Conservation (phyloP, 2,888 invertebrate genomes). For the Chrysodeixis includens region DNA sequence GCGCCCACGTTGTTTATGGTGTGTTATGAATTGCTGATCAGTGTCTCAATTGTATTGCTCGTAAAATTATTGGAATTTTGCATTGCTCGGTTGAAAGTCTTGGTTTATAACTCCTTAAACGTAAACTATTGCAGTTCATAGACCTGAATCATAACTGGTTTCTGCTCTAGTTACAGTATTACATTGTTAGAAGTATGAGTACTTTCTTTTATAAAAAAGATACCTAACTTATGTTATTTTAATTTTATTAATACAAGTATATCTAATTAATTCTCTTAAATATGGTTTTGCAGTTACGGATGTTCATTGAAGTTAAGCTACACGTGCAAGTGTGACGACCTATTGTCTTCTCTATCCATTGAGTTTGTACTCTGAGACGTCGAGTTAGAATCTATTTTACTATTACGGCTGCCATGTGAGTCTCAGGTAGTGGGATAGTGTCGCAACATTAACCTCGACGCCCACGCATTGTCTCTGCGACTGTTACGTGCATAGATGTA, state of each 20-base stretch:
- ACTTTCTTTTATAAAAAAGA: conserved; percentile 3
- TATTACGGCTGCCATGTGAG: conserved; percentile 36
- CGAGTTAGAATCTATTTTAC: conserved; percentile 28
- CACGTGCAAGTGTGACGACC: conserved; percentile 60
- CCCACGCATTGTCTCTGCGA: conserved; percentile 61
- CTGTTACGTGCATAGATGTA: conserved; percentile 46
- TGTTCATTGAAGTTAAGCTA: conserved; percentile 48
- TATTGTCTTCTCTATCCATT: conserved; percentile 56
- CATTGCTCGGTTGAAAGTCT: conserved; percentile 20
- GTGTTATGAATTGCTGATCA: conserved; percentile 52
- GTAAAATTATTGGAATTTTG: conserved; percentile 25
- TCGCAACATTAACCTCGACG: conserved; percentile 64
- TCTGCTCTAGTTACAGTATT: conserved; percentile 9
- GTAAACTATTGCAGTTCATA: conserved; percentile 2
- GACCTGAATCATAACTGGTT: conserved; percentile 13
- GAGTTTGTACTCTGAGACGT: conserved; percentile 36
- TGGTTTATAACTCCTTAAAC: conserved; percentile 1
- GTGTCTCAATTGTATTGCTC: conserved; percentile 38
- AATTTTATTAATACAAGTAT: conserved; percentile 3
- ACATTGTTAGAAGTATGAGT: not conserved
- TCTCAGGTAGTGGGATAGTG: conserved; percentile 57
- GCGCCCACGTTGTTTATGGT: conserved; percentile 43
- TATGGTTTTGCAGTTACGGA: conserved; percentile 40
- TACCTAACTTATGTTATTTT: not conserved
- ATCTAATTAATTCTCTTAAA: conserved; percentile 23